Evolutionary conservation across 2,888 invertebrate genomes (phyloP), one percentile per base, ranked within the genome.

Genomic region (Trachelus tabidus): DNA sequence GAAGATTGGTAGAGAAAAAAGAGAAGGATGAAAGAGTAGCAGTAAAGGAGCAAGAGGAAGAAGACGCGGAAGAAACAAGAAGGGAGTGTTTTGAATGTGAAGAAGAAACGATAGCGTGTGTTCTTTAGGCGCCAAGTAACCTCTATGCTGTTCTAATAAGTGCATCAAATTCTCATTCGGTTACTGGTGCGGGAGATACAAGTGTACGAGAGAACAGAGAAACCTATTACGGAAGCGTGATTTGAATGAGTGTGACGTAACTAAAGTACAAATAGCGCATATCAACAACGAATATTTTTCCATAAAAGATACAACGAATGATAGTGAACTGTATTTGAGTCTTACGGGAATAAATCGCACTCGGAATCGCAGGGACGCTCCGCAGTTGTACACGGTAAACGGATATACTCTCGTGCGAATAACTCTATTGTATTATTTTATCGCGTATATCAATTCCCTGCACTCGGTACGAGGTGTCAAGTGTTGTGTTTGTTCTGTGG

Each of bases 191-290:
- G 23, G 23, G 1, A 23, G 56, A 56, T 23, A 56, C 23, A 9
- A 23, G 56, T 12, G 35, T 56, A 56, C 23, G 9, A 23, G 56
- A 56, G 9, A 1, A 56, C 1, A 15, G 9, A 23, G 23, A 9
- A 6, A 23, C 9, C 23, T 34, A 31, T 31, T 33, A 12, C 71
- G 2, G 6, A 1, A 71, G 1, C 15, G 82, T 79, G 80, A 77
- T 37, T 68, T 86, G 83, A 85, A 85, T 84, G 84, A 86, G 85
- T 87, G 85, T 87, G 87, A 89, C 86, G 89, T 85, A 89, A 89
- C 84, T 82, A 83, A 83, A 85, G 83, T 86, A 87, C 85, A 88
- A 87, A 87, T 85, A 87, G 82, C 83, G 83, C 81, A 82, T 85
- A 84, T 86, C 84, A 83, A 81, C 86, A 83, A 81, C 86, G 85